These are phyloP conservation scores for Hypothenemus hampei DNA, from an alignment of 1,140 invertebrate species.

Conservation along the genomic window DNA sequence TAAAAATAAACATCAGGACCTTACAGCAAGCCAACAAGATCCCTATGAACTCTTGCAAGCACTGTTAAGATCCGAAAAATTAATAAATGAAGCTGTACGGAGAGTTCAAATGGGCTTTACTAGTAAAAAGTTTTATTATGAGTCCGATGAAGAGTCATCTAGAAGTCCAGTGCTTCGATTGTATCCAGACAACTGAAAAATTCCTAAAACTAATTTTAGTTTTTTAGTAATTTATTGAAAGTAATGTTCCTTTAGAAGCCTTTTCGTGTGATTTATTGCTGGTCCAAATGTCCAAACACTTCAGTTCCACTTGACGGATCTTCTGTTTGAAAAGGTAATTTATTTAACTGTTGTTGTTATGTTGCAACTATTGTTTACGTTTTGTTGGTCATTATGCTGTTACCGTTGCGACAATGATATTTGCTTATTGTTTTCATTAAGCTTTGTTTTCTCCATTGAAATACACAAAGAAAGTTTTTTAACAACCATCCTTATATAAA, in stretches of 20 bases:
- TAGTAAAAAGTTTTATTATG: conserved; percentile 49
- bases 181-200: conserved; percentile 8
- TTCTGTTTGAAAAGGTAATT: not conserved
- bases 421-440: too few relatives aligned
- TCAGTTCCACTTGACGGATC: not conserved
- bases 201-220: not conserved
- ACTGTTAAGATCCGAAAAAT: conserved; percentile 57
- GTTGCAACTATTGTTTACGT: not conserved
- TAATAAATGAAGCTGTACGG: conserved; percentile 68
- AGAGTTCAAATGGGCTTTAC: conserved; percentile 54
- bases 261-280: conserved; percentile 9
- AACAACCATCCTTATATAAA: too few relatives aligned
- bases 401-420: too few relatives aligned
- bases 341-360: not conserved
- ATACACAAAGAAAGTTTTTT: too few relatives aligned
- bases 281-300: not conserved
- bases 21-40: conserved; percentile 51
- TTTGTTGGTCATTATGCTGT: not conserved
- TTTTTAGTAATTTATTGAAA: conserved; percentile 17
- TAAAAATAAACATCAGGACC: conserved; percentile 39
- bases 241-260: conserved; percentile 17
- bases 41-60: conserved; percentile 64
- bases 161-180: conserved; percentile 38
- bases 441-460: too few relatives aligned
- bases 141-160: conserved; percentile 48